These are phyloP conservation scores for Tympanoctomys barrerae DNA, from an alignment of 2,797 vertebrate genomes.

Conservation along the genomic window DNA sequence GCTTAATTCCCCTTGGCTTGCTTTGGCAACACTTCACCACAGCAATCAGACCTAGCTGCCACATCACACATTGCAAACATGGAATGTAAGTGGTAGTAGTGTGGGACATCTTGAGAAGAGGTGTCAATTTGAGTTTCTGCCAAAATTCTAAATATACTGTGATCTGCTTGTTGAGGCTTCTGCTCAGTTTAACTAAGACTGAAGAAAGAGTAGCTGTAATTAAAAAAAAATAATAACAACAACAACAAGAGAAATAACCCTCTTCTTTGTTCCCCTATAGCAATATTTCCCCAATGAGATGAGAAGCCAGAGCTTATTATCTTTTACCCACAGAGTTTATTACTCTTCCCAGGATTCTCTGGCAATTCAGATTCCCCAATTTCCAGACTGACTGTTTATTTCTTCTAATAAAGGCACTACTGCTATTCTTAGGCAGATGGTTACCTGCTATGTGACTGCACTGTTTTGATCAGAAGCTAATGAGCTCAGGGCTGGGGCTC, in stretches of 20 bases:
- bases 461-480: background rate
- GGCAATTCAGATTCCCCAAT: background rate
- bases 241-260: background rate
- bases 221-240: background rate
- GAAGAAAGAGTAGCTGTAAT: background rate
- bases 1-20: background rate
- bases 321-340: conserved; percentile 34
- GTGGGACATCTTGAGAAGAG: conserved; percentile 5
- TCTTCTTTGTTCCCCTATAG: background rate
- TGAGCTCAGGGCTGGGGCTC: conserved; percentile 52
- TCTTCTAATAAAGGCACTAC: conserved; percentile 51
- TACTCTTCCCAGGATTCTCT: conserved; percentile 32
- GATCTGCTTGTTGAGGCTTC: conserved; percentile 22
- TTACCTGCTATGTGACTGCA: background rate
- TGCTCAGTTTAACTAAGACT: conserved; percentile 44
- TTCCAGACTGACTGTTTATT: conserved; percentile 48
- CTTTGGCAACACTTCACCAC: background rate
- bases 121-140: conserved; percentile 22
- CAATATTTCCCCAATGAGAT: background rate
- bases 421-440: background rate
- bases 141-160: conserved; percentile 10
- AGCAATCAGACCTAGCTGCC: conserved; percentile 10
- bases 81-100: background rate
- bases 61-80: background rate
- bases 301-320: conserved; percentile 11